Evolutionary conservation across 2,797 vertebrate species (phyloP).

Genomic region (Brotogeris chrysoptera): DNA sequence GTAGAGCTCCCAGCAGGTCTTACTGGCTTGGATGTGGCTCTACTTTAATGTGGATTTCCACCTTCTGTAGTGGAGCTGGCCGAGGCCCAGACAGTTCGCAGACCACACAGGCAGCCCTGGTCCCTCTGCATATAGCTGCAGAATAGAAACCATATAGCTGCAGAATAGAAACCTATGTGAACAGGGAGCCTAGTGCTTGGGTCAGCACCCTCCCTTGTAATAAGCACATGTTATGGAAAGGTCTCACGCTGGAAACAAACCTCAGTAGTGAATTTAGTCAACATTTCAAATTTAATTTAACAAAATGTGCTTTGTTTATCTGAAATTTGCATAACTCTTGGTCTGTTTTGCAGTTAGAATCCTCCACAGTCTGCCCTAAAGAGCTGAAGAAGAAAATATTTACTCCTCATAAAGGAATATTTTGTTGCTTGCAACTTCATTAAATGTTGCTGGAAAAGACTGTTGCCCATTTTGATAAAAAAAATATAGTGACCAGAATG

Average conservation of each 20-base stretch:
- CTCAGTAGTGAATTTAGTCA: neutral
- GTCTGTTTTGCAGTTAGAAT: neutral
- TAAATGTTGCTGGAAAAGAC: neutral
- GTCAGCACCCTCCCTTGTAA: neutral
- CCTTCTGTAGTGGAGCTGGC: neutral
- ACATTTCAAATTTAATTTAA: neutral
- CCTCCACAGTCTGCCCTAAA: neutral
- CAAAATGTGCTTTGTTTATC: neutral
- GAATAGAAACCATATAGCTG: neutral
- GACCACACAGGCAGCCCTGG: neutral
- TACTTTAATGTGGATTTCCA: neutral
- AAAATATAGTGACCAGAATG: neutral
- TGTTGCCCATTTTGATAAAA: neutral
- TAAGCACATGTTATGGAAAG: neutral
- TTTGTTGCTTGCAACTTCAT: neutral
- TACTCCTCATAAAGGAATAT: neutral
- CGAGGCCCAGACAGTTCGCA: neutral
- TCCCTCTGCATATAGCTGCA: neutral
- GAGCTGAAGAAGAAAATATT: neutral
- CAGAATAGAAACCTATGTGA: neutral
- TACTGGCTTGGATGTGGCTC: neutral
- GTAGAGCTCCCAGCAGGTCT: neutral
- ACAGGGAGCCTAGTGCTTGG: accelerated
- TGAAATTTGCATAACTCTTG: neutral
- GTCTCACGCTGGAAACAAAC: neutral